phyloP scores from a whole-genome alignment of 2,888 invertebrate species.

The Phengaris arion region DNA sequence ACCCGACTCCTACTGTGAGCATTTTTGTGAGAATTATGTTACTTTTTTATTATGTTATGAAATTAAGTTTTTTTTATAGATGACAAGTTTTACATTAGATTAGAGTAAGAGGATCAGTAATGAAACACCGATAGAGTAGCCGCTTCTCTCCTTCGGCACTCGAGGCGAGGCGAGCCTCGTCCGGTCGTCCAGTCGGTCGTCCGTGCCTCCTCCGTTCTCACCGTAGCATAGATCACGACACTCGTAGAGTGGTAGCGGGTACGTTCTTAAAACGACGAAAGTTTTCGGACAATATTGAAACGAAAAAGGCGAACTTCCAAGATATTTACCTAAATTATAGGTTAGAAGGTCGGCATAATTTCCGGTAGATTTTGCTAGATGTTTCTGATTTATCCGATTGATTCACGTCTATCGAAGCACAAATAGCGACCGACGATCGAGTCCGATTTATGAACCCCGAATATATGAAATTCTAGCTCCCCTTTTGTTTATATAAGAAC shows the following conservation, averaged over 20 bases:
- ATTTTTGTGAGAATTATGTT: conserved; percentile 78
- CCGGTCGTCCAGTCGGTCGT: conserved; percentile 43
- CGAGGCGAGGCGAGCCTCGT: conserved; percentile 57
- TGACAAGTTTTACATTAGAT: conserved; percentile 77
- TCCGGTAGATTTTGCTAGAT: conserved; percentile 79
- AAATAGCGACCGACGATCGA: conserved; percentile 71
- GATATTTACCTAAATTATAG: conserved; percentile 74
- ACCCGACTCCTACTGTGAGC: conserved; percentile 75
- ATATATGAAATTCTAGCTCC: conserved; percentile 50
- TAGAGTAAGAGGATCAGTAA: conserved; percentile 79
- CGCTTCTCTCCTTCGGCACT: conserved; percentile 77
- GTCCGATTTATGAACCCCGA: conserved; percentile 65
- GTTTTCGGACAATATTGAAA: conserved; percentile 77
- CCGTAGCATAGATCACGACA: conserved; percentile 74
- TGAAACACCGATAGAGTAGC: conserved; percentile 80
- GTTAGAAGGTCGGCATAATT: conserved; percentile 77
- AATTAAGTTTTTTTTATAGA: conserved; percentile 70
- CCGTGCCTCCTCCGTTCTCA: conserved; percentile 48
- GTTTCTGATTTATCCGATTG: conserved; percentile 67
- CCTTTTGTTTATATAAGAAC: conserved; percentile 69
- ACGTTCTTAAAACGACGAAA: conserved; percentile 70
- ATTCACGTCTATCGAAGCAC: conserved; percentile 73
- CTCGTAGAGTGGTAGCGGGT: conserved; percentile 75
- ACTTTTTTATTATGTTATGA: conserved; percentile 69
- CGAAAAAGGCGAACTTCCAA: conserved; percentile 76